Conservation (phyloP, 2,888 invertebrate genomes). For the Zygothrica quintamaculata region DNA sequence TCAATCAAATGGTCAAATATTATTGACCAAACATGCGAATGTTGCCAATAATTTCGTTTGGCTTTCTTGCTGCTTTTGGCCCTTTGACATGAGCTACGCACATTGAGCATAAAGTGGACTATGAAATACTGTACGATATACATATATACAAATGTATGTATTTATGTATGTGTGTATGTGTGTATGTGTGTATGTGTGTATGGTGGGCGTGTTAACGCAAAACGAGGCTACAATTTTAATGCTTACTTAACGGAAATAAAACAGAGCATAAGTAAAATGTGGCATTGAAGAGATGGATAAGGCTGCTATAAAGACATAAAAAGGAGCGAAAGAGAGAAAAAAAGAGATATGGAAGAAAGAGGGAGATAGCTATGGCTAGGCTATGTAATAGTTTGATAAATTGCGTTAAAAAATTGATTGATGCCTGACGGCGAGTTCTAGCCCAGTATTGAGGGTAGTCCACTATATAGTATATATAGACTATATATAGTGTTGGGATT, state of each 20-base stretch:
- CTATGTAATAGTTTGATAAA: slow-evolving; percentile 76
- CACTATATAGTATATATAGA: no score
- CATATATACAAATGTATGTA: slow-evolving; percentile 4
- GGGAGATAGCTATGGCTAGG: slow-evolving; percentile 11
- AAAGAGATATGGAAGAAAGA: background rate
- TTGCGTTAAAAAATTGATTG: slow-evolving; percentile 77
- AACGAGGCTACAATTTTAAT: slow-evolving; percentile 60
- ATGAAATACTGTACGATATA: slow-evolving; percentile 45
- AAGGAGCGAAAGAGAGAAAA: background rate
- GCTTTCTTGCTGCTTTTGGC: background rate
- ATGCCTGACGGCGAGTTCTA: slow-evolving; percentile 48
- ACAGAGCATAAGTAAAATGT: slow-evolving; percentile 10
- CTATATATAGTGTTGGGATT: no score
- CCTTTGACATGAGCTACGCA: slow-evolving; percentile 1
- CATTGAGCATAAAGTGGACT: slow-evolving; percentile 26
- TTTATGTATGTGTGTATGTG: no score
- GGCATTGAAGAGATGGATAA: no score
- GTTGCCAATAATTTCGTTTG: slow-evolving; percentile 20
- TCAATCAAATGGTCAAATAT: slow-evolving; percentile 75
- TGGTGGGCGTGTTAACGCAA: slow-evolving; percentile 61
- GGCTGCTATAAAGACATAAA: background rate
- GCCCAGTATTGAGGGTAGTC: no score
- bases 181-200: background rate
- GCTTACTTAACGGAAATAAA: slow-evolving; percentile 41
- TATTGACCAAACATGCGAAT: slow-evolving; percentile 76